These are phyloP conservation scores for Eubucco bourcierii DNA, from an alignment of 2,113 vertebrate genomes.

Conservation along the genomic window DNA sequence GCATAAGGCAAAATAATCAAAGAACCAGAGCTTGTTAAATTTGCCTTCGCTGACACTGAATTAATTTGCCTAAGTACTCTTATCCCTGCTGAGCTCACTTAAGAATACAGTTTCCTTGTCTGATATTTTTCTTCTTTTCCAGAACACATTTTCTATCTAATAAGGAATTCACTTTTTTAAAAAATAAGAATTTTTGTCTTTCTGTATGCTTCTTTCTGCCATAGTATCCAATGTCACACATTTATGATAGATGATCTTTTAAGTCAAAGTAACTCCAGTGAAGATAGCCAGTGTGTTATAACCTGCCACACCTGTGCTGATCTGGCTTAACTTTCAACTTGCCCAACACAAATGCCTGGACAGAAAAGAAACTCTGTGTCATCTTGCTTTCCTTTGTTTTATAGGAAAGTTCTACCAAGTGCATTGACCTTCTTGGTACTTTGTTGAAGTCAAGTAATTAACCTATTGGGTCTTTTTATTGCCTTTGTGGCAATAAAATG, in stretches of 20 bases:
- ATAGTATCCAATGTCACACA: background rate
- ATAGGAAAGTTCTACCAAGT: background rate
- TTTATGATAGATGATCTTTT: background rate
- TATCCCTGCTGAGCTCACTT: constrained; percentile 57
- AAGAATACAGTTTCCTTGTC: background rate
- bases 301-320: background rate
- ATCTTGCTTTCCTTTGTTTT: constrained; percentile 32
- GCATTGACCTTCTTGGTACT: background rate
- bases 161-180: background rate
- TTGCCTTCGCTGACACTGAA: constrained; percentile 63
- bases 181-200: background rate
- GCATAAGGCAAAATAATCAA: constrained; percentile 61
- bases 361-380: background rate
- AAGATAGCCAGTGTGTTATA: background rate
- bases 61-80: constrained; percentile 64
- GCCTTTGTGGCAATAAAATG: constrained; percentile 14
- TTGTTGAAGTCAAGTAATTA: constrained; percentile 39
- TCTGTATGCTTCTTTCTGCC: background rate
- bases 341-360: background rate
- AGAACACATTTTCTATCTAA: constrained; percentile 33
- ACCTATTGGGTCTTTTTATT: constrained; percentile 39
- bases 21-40: constrained; percentile 43
- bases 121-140: background rate
- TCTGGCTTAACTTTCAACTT: constrained; percentile 12
- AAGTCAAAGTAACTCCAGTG: background rate